A percentile compares a stretch with the other conserved stretches of the same genome.
Evolutionary conservation across 1,140 invertebrate species (phyloP).

Genomic region (Drosophila tristis): DNA sequence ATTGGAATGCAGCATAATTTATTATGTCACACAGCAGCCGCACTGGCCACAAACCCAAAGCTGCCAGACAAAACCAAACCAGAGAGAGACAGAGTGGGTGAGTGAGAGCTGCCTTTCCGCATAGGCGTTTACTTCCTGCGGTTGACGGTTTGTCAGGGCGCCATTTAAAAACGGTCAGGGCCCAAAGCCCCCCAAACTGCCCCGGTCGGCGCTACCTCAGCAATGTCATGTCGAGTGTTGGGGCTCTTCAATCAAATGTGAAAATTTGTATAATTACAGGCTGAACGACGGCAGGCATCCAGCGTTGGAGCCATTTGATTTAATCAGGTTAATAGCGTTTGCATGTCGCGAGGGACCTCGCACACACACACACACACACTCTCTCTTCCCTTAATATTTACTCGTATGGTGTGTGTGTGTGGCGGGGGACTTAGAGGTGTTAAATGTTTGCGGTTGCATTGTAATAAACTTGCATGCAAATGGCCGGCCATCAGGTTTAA

Average conservation of each 20-base stretch:
- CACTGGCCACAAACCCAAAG: conserved; percentile 49
- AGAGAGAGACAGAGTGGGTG: neutral
- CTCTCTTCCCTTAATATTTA: neutral
- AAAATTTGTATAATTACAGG: conserved; percentile 77
- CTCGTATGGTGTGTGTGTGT: neutral
- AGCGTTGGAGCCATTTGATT: conserved; percentile 62
- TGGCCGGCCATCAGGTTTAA: conserved; percentile 71
- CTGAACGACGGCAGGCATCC: conserved; percentile 24
- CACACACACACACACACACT: neutral
- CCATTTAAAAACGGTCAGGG: conserved; percentile 59
- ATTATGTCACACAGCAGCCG: conserved; percentile 75
- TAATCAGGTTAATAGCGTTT: conserved; percentile 79
- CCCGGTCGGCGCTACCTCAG: neutral
- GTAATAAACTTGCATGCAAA: conserved; percentile 66
- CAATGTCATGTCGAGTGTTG: conserved; percentile 39
- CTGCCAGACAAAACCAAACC: conserved; percentile 29
- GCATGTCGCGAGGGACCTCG: conserved; percentile 54
- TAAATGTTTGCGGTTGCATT: conserved; percentile 73
- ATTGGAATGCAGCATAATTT: conserved; percentile 79
- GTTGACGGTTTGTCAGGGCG: conserved; percentile 67
- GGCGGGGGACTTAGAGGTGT: conserved; percentile 57
- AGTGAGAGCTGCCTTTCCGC: conserved; percentile 4
- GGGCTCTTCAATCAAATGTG: conserved; percentile 74
- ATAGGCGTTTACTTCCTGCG: conserved; percentile 70
- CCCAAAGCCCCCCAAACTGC: neutral